Evolutionary conservation across 1,140 invertebrate genomes (phyloP).

Genomic region (Sogatella furcifera): DNA sequence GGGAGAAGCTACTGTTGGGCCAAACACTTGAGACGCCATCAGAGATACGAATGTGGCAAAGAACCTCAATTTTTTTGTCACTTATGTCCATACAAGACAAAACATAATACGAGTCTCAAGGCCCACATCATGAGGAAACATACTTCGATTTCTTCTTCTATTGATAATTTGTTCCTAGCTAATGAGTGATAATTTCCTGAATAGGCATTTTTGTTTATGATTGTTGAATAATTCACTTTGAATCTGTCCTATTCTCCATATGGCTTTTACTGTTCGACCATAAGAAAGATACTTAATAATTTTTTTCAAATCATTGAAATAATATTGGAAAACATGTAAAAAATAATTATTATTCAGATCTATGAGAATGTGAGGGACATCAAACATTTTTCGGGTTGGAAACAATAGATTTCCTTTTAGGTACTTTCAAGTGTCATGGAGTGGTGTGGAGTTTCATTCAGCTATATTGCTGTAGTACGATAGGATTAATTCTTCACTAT

Average conservation of each 20-base stretch:
- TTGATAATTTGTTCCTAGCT: background rate
- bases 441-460: no score
- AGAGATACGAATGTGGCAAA: constrained; percentile 39
- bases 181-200: no score
- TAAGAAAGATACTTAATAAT: background rate
- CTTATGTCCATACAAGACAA: constrained; percentile 19
- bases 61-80: constrained; percentile 35
- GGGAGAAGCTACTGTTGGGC: constrained; percentile 35
- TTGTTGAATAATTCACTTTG: background rate
- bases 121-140: constrained; percentile 18
- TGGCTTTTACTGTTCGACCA: background rate
- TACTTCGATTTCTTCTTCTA: background rate
- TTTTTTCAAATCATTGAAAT: no score
- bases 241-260: background rate
- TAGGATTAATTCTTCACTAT: no score
- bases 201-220: no score
- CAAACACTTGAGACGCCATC: constrained; percentile 39
- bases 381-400: no score
- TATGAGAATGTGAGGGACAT: no score
- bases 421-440: no score
- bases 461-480: no score
- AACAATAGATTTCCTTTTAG: no score
- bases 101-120: constrained; percentile 29
- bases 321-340: no score
- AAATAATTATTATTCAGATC: no score